Evolutionary conservation across 2,888 invertebrate species (phyloP), one percentile per base, ranked within the genome.

Genomic region (Trilocha varians): DNA sequence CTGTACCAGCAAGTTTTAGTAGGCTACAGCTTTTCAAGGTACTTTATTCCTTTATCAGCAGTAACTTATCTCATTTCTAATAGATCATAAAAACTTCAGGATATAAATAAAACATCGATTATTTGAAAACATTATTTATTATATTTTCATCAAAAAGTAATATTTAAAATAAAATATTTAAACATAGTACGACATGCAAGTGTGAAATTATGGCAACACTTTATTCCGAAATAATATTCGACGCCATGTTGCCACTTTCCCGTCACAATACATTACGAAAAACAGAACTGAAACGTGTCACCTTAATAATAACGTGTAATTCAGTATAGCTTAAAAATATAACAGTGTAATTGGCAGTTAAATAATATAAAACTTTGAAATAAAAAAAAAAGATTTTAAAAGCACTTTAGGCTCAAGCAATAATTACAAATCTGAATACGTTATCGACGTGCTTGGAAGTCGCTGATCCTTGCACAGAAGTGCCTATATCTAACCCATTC

Each of bases 41-140:
- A n/a, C n/a, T n/a, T n/a, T n/a, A n/a, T n/a, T n/a, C n/a, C n/a
- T n/a, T n/a, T n/a, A n/a, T n/a, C n/a, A n/a, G n/a, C n/a, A n/a
- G n/a, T n/a, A n/a, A n/a, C n/a, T n/a, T n/a, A 18, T 5, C 4
- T 5, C 18, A 18, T 18, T 8, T 18, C 8, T 18, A 5, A 18
- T 18, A 36, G 34, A 11, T 8, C 6, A 11, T 36, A 9, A 16
- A 36, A 38, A 17, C 41, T 25, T 25, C 8, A 15, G 11, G 9
- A 38, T 16, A 32, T 14, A 48, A 50, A 59, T 50, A 59, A 51
- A 59, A 53, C 44, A 17, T 46, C 36, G 38, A 3, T 49, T 82
- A 80, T 80, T 84, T 83, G 80, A 85, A 85, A 85, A 85, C 85
- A 82, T 85, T 70, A 72, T 84, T 85, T 83, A 84, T 85, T 84